Evolutionary conservation across 2,888 invertebrate genomes (phyloP).

Genomic region (Cephus nigrinus): DNA sequence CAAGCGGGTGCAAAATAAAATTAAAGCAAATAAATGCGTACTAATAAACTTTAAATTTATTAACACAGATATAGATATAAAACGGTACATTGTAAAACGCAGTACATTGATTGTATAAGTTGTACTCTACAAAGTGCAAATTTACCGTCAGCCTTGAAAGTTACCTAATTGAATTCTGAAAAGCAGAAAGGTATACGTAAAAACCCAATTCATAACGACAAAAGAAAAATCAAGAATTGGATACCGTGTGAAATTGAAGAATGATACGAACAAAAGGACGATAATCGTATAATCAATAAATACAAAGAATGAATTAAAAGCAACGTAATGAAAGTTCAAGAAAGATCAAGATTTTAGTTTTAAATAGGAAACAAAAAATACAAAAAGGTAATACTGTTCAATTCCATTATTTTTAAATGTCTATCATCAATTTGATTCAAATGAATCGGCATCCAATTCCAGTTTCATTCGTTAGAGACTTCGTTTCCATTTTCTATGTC

Average conservation of each 20-base stretch:
- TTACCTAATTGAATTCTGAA: constrained; percentile 3
- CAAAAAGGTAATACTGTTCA: constrained; percentile 3
- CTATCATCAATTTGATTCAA: not conserved
- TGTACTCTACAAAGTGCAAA: not conserved
- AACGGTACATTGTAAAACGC: constrained; percentile 30
- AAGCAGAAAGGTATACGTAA: not conserved
- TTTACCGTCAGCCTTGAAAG: constrained; percentile 2
- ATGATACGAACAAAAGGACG: not conserved
- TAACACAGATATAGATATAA: constrained; percentile 44
- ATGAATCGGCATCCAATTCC: not conserved
- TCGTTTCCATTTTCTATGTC: not conserved
- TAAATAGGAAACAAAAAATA: not conserved
- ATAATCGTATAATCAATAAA: not conserved
- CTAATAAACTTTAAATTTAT: constrained; percentile 58
- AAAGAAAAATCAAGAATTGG: constrained; percentile 7
- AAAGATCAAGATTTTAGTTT: not conserved
- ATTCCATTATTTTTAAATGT: not conserved
- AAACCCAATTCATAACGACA: not conserved
- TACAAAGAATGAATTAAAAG: not conserved
- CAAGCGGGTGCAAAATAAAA: constrained; percentile 49
- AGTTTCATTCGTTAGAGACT: not conserved
- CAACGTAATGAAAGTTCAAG: not conserved
- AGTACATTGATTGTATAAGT: not conserved
- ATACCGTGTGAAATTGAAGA: not conserved
- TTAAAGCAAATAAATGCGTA: constrained; percentile 45